Percentiles rank a stretch among this genome's conserved stretches.
Conservation (phyloP, 2,888 invertebrate species). For the Calameuta idolon region DNA sequence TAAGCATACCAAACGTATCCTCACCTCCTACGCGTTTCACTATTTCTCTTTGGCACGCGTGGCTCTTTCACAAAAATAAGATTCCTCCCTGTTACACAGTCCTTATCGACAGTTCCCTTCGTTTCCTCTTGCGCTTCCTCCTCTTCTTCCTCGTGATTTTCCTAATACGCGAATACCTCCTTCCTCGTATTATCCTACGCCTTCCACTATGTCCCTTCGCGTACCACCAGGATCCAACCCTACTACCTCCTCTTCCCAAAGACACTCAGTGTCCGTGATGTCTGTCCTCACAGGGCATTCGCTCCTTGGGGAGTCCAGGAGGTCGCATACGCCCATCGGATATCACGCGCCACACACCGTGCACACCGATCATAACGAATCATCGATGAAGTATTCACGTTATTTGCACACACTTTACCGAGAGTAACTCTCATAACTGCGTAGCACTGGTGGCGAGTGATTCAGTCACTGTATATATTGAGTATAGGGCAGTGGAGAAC, state of each 20-base stretch:
- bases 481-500: neutral
- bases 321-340: conserved; percentile 36
- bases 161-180: neutral
- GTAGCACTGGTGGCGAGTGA: neutral
- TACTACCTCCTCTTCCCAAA: conserved; percentile 2
- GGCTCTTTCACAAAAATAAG: neutral
- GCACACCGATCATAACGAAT: conserved; percentile 36
- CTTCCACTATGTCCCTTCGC: neutral
- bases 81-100: neutral
- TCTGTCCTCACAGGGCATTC: conserved; percentile 13
- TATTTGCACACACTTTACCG: neutral
- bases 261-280: conserved; percentile 1
- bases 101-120: conserved; percentile 6
- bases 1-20: neutral
- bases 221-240: neutral
- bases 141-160: conserved; percentile 15
- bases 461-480: neutral
- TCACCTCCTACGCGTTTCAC: neutral
- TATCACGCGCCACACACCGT: conserved; percentile 40
- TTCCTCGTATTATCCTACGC: neutral
- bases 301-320: conserved; percentile 7
- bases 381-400: conserved; percentile 32
- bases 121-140: conserved; percentile 15
- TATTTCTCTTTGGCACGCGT: neutral
- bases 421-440: neutral